Percentiles rank a stretch among this genome's conserved stretches.
phyloP scores from a whole-genome alignment of 2,797 vertebrate genomes.

The Melanitta fusca region DNA sequence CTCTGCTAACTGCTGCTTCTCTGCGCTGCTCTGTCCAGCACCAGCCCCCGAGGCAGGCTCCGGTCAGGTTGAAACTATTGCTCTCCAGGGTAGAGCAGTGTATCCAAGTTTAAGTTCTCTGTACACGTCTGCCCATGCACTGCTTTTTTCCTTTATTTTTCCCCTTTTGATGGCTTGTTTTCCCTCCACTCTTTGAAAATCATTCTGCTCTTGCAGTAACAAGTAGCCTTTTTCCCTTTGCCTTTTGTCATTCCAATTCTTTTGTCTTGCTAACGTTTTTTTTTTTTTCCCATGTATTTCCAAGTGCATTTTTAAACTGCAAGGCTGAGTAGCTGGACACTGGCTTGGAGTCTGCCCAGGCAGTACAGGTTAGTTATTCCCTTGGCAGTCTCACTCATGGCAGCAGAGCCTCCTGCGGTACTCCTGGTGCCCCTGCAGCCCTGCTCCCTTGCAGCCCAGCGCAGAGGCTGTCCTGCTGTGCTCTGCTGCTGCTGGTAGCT shows the following conservation, averaged over 20 bases:
- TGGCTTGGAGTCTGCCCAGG: not conserved
- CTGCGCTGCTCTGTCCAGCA: not conserved
- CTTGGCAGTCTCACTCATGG: not conserved
- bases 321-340: not conserved
- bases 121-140: not conserved
- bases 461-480: not conserved
- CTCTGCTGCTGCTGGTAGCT: not conserved
- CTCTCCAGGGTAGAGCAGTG: not conserved
- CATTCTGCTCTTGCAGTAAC: not conserved
- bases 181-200: not conserved
- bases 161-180: not conserved
- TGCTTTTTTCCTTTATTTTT: too few relatives aligned
- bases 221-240: not conserved
- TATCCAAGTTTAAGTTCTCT: not conserved
- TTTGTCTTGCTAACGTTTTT: not conserved
- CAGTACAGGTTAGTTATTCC: not conserved
- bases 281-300: not conserved
- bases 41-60: not conserved
- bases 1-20: not conserved
- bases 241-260: not conserved
- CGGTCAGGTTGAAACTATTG: not conserved
- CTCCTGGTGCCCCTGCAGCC: not conserved
- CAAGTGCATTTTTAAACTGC: not conserved
- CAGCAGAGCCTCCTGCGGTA: not conserved
- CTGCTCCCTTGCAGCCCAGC: not conserved